Base-by-base conservation (phyloP, 2,797 vertebrate genomes). In the Alfaro cultratus region DNA sequence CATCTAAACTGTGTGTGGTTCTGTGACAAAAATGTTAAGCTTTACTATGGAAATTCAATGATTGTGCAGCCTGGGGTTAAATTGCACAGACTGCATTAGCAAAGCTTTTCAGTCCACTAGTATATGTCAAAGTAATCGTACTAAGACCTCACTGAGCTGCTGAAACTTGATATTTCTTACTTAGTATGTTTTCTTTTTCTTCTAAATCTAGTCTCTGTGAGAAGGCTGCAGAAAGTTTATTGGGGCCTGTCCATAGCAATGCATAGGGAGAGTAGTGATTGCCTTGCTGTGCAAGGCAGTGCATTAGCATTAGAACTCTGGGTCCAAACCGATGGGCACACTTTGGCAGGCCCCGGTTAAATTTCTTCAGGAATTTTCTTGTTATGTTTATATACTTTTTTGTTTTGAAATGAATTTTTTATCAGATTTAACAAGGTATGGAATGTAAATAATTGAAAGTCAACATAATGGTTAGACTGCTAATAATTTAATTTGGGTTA, bases 1-100 rank as follows among this genome's bases (percentile, higher is more conserved):
- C 98, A 0, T 99, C 98, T n/a, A 99, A 97, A 92, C 96, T 99
- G 70, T 99, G 98, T 84, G 95, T 95, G n/a, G 96, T 99, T 96
- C 95, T 99, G 95, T 99, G 95, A 97, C 89, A 78, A 77, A 45
- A 79, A 82, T 68, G 60, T 76, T 83, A 29, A 49, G 41, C 45
- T 78, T 81, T 1, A 15, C 55, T 72, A 49, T 76, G 55, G 76
- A 83, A 83, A 84, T 67, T 0, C 46, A 76, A 43, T 75, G 18
- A 73, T 64, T 71, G 74, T 47, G 67, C 75, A 80, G 72, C 78
- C 77, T 84, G 71, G 46, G 64, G 43, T 81, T 67, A 80, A 70
- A 82, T 74, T 86, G 88, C 90, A 93, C 89, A 86, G 55, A 85
- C 81, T 86, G 77, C n/a, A 76, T 70, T 75, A 85, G 75, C 78